Evolutionary conservation across 2,113 vertebrate genomes (phyloP), one percentile per base, ranked within the genome.

Genomic region (Scalopus aquaticus): DNA sequence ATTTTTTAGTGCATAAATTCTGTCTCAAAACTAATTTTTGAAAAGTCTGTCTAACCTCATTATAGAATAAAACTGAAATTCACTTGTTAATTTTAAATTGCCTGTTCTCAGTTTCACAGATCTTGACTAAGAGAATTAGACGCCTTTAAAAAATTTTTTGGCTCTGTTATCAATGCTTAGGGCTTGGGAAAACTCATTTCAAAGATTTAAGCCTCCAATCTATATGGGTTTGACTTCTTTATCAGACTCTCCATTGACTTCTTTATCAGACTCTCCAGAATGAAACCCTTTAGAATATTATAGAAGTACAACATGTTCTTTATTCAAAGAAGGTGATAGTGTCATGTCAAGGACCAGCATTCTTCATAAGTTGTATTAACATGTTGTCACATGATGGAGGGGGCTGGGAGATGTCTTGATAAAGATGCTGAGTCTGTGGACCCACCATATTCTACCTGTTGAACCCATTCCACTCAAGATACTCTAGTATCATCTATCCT

Each of bases 21-120:
- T 87, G 65, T 24, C 26, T 79, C 16, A 76, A 89, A 88, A 28
- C 74, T 76, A 32, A 32, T 78, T 90, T 83, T 72, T n/a, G 49
- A 79, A 62, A 91, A 92, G 49, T 72, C 32, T 79, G 1, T 83
- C 4, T 77, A 46, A 49, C 28, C 2, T 35, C 4, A 54, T 60
- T 78, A 69, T 86, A 79, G 46, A 73, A 82, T 93, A 69, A 88
- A 91, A 79, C 70, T 54, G 39, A 85, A 84, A 67, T 76, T 88
- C n/a, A 88, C 35, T 88, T 86, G 80, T 39, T 90, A 83, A 92
- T 70, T 87, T 89, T n/a, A 58, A 88, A 42, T 95, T 26, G 28
- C 4, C 39, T 94, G 22, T 51, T 88, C 22, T 86, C 24, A 88
- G 19, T 85, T 88, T 80, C 42, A 93, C 4, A n/a, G 49, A 77